Evolutionary conservation across 2,797 vertebrate species (phyloP).

Genomic region (Poecilia gillii): DNA sequence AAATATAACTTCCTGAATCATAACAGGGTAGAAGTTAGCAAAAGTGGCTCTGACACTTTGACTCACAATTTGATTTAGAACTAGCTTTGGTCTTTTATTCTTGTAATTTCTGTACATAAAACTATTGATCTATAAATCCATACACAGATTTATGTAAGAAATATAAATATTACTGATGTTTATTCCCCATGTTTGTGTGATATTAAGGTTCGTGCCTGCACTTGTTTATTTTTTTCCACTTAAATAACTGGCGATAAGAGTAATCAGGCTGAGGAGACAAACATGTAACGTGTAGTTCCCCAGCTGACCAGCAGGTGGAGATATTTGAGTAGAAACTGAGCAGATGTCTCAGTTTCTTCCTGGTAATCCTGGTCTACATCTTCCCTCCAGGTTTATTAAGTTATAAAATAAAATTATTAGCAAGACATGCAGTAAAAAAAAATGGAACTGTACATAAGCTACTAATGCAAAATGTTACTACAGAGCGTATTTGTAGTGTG

Average conservation of each 20-base stretch:
- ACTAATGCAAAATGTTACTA: background rate
- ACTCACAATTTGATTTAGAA: no score
- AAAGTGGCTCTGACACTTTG: no score
- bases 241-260: background rate
- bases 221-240: no score
- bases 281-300: constrained; percentile 22
- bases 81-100: no score
- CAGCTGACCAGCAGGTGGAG: constrained; percentile 54
- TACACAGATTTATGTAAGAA: no score
- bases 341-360: background rate
- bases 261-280: background rate
- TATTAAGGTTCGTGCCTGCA: no score
- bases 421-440: background rate
- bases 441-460: background rate
- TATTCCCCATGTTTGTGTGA: no score
- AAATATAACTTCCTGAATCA: no score
- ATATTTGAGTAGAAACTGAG: constrained; percentile 22
- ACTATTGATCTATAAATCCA: no score
- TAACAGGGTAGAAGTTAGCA: no score
- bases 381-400: background rate
- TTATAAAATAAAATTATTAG: background rate
- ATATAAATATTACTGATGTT: no score
- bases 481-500: background rate
- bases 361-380: background rate
- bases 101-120: no score